A percentile compares a stretch with the other conserved stretches of the same genome.
Conservation (phyloP, 2,113 vertebrate species). For the Helogale parvula region DNA sequence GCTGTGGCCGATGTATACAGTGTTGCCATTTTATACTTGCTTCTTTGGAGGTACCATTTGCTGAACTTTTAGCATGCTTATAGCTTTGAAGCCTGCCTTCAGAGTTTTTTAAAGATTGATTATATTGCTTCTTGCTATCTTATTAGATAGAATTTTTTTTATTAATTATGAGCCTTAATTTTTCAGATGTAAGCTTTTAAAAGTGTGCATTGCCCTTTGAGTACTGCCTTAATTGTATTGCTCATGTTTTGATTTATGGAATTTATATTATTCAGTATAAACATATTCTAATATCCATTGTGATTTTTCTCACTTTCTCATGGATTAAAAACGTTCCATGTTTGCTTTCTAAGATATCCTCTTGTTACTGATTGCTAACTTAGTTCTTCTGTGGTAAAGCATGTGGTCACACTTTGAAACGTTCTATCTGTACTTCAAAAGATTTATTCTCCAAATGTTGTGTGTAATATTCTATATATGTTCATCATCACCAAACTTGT, state of each 20-base stretch:
- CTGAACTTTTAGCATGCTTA: not conserved
- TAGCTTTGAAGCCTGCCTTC: not conserved
- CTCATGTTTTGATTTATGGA: not conserved
- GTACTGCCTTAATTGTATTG: not conserved
- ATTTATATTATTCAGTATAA: not conserved
- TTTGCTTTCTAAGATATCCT: not conserved
- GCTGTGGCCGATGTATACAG: not conserved
- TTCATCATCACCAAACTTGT: not conserved
- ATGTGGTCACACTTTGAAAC: not conserved
- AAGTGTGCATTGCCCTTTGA: not conserved
- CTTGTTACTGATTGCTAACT: not conserved
- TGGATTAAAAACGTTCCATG: not conserved
- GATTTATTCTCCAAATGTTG: not conserved
- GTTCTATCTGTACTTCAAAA: not conserved
- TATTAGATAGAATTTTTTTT: not conserved
- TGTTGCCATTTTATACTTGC: not conserved
- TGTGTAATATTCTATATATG: not conserved
- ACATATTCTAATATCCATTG: not conserved
- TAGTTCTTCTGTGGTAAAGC: not conserved
- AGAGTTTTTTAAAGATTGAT: not conserved
- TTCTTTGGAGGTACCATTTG: not conserved
- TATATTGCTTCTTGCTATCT: not conserved
- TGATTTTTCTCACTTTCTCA: not conserved
- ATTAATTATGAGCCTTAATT: not conserved
- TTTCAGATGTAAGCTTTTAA: not conserved